phyloP scores from a whole-genome alignment of 2,797 vertebrate species.

The Aulostomus chinensis region DNA sequence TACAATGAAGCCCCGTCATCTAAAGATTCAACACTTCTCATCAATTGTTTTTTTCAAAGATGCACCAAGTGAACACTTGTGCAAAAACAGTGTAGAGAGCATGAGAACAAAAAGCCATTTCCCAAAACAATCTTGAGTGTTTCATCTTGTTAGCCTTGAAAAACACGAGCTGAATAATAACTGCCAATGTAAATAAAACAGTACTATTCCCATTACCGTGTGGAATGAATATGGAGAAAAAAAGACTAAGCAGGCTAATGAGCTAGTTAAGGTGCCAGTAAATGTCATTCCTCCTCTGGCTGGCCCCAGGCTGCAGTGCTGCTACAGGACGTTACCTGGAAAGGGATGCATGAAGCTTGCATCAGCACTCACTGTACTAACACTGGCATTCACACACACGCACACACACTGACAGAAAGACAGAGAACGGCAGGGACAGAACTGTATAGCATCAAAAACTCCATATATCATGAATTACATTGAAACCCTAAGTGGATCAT shows the following conservation, averaged over 20 bases:
- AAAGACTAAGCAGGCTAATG: slow-evolving; percentile 73
- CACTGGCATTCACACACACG: neutral
- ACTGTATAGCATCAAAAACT: neutral
- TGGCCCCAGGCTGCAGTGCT: slow-evolving; percentile 59
- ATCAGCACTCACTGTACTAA: slow-evolving; percentile 57
- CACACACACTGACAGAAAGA: too few relatives aligned
- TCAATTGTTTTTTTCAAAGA: slow-evolving; percentile 40
- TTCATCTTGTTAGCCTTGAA: slow-evolving; percentile 40
- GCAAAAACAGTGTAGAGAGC: slow-evolving; percentile 30
- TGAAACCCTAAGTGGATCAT: slow-evolving; percentile 56
- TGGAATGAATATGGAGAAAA: slow-evolving; percentile 41
- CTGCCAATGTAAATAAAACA: slow-evolving; percentile 33
- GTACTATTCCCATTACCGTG: slow-evolving; percentile 50
- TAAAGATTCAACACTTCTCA: slow-evolving; percentile 27
- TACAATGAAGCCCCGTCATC: slow-evolving; percentile 27
- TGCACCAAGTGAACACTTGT: slow-evolving; percentile 33
- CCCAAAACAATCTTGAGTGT: slow-evolving; percentile 48
- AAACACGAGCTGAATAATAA: slow-evolving; percentile 51
- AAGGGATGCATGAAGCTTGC: slow-evolving; percentile 46
- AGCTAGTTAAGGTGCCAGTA: slow-evolving; percentile 77
- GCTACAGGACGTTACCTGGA: slow-evolving; percentile 75
- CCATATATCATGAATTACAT: slow-evolving; percentile 50
- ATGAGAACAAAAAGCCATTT: slow-evolving; percentile 47
- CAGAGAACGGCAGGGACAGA: too few relatives aligned
- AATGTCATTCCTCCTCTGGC: slow-evolving; percentile 78